phyloP scores from a whole-genome alignment of 2,888 invertebrate genomes.

The Ferdinandea cuprea region DNA sequence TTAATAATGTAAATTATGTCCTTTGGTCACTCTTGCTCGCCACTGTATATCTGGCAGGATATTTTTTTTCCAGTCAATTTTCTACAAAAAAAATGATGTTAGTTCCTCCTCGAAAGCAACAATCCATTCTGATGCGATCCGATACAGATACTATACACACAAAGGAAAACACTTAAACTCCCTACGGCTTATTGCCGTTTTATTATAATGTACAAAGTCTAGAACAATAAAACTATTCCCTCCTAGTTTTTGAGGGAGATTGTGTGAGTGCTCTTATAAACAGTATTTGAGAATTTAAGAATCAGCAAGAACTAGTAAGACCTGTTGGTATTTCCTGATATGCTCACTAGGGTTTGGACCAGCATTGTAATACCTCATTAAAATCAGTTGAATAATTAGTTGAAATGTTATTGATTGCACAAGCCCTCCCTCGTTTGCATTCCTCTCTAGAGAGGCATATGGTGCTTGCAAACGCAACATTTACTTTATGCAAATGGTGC shows the following conservation, averaged over 20 bases:
- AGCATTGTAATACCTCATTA: slow-evolving; percentile 26
- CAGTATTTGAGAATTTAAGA: slow-evolving; percentile 64
- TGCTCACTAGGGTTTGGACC: background rate
- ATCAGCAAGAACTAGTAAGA: slow-evolving; percentile 52
- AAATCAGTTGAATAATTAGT: slow-evolving; percentile 46
- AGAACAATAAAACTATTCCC: too few species aligned
- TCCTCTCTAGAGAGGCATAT: too few species aligned
- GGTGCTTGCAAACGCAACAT: too few species aligned
- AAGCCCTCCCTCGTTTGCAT: too few species aligned
- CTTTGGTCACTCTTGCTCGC: too few species aligned
- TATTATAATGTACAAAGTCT: slow-evolving; percentile 65
- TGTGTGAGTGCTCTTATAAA: slow-evolving; percentile 38
- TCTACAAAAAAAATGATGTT: too few species aligned
- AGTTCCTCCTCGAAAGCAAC: slow-evolving; percentile 50
- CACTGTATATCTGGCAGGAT: too few species aligned
- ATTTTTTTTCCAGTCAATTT: too few species aligned
- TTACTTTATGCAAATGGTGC: too few species aligned
- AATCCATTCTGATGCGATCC: too few species aligned
- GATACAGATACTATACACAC: background rate
- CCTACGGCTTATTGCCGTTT: slow-evolving; percentile 58
- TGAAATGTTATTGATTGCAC: slow-evolving; percentile 50
- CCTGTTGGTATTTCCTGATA: slow-evolving; percentile 12
- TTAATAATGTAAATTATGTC: too few species aligned
- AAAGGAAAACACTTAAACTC: slow-evolving; percentile 7
- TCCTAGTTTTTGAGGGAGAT: background rate